These are phyloP conservation scores for Zhuqinia jingwanae DNA, from an alignment of 2,888 invertebrate species.

Conservation along the genomic window DNA sequence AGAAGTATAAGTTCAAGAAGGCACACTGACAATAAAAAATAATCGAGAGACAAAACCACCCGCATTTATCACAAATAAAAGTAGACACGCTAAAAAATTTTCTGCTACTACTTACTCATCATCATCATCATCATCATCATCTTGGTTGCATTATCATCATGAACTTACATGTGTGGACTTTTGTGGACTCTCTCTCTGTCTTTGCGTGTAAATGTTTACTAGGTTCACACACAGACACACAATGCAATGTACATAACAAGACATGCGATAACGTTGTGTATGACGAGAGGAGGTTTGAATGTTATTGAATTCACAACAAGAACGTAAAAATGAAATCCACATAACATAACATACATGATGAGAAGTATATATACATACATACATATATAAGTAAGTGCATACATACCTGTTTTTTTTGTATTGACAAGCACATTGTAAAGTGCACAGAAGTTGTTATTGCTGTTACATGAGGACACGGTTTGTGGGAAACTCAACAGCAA, in stretches of 20 bases:
- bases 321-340: conserved; percentile 8
- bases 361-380: neutral
- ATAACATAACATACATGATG: neutral
- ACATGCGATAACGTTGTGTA: conserved; percentile 18
- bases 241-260: conserved; percentile 20
- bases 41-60: conserved; percentile 41
- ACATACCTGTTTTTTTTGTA: conserved; percentile 29
- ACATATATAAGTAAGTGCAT: neutral
- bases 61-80: conserved; percentile 46
- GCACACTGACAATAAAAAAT: conserved; percentile 11
- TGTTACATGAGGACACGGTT: conserved; percentile 51
- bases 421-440: conserved; percentile 43
- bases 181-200: conserved; percentile 41
- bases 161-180: neutral
- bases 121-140: neutral
- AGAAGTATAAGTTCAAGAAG: too few relatives aligned
- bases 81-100: conserved; percentile 12
- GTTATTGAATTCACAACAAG: neutral
- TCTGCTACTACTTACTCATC: conserved; percentile 30
- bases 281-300: neutral
- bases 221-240: neutral
- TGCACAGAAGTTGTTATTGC: conserved; percentile 43
- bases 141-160: too few relatives aligned
- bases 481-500: conserved; percentile 67
- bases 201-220: conserved; percentile 18